Evolutionary conservation across 1,140 invertebrate genomes (phyloP), one percentile per base, ranked within the genome.

Genomic region (Trichoplusia ni): DNA sequence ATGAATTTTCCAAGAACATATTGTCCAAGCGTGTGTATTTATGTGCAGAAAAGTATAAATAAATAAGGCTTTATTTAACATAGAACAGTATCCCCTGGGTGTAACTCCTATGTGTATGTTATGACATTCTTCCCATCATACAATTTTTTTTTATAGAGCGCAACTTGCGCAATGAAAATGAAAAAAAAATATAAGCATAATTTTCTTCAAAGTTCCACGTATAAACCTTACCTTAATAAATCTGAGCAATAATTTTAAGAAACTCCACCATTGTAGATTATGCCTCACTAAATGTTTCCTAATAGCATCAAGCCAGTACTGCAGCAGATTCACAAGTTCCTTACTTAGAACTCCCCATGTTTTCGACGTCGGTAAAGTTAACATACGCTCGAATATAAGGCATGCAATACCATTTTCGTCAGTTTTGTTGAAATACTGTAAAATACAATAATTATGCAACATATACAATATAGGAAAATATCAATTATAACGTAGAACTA

Each of bases 341-440:
- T 74, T 81, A 6, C 77, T 78, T n/a, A 84, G 71, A 4, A 83
- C 25, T 49, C 49, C 54, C 84, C 86, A 86, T 42, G 66, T 79
- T 74, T 83, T 84, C 0, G 82, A 84, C 7, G 76, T 53, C 7
- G 82, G 79, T 7, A 69, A 61, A 27, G 29, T 46, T n/a, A 89
- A 54, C 38, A 86, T 66, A 0, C 64, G 8, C 46, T 79, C 71
- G 46, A 89, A 62, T 16, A 81, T 49, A 23, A 69, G 58, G 3
- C 77, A 44, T 0, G 73, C 81, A 3, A 71, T 81, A 9, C 86
- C 86, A 66, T 69, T 80, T 56, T 76, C 74, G n/a, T 81, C 59
- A 44, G 51, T 80, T 59, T 84, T 82, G 29, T 75, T 80, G 16
- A 85, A 84, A 47, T 82, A 82, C 86, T 89, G 38, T 47, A 83